Evolutionary conservation across 2,113 vertebrate genomes (phyloP), one percentile per base, ranked within the genome.

Genomic region (Psilopsiagon aurifrons): DNA sequence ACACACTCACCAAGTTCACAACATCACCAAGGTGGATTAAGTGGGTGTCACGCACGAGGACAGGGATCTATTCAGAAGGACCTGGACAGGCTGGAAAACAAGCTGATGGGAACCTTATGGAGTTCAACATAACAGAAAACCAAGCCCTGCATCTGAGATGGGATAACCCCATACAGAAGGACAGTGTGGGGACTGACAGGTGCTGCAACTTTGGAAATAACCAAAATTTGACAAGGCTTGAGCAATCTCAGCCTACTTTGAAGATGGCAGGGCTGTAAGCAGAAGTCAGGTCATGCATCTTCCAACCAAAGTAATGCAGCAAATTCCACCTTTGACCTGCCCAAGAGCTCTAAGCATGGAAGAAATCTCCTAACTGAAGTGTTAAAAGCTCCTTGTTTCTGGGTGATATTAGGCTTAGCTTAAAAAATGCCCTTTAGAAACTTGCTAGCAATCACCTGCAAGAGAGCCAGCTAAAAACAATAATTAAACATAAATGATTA

Each of bases 401-500:
- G 11, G 11, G 5, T 70, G 37, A 59, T n/a, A 67, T 16, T 28
- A 44, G 3, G 59, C 17, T 82, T 83, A 75, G 69, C n/a, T 74
- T 46, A 0, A 73, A 82, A 88, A 52, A 8, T 4, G 10, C 57
- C 85, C 35, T 81, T 92, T 63, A 84, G 51, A 95, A 95, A 60
- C 35, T 68, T 78, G 35, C 19, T 86, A 88, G n/a, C 33, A 49
- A 81, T 78, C 47, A 94, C 83, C 77, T 14, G 7, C 13, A 4
- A 52, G 81, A 87, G 55, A 55, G 20, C 44, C 86, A 49, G 67
- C 52, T 86, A 70, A 66, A 89, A 95, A 84, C 52, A 94, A 85
- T 92, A 95, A 91, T 74, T 79, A 89, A 95, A 64, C 77, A 68
- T 76, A 87, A 95, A 94, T 91, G 8, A 93, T 94, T 91, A 37